phyloP scores from a whole-genome alignment of 2,797 vertebrate genomes.

The Peromyscus attwateri region DNA sequence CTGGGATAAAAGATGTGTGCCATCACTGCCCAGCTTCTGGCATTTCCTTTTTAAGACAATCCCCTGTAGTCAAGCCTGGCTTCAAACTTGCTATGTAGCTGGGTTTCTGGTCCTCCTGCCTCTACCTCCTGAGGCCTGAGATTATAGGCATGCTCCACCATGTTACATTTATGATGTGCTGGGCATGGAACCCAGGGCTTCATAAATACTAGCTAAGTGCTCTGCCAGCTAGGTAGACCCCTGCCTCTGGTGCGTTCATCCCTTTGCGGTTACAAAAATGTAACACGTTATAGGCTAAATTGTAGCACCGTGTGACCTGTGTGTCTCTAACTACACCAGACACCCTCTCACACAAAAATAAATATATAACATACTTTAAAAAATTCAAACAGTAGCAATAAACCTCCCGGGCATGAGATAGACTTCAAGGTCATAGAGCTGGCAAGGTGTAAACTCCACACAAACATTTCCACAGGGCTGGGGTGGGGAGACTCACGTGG shows the following conservation, averaged over 20 bases:
- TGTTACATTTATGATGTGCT: too few relatives aligned
- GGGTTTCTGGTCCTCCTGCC: neutral
- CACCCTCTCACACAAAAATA: neutral
- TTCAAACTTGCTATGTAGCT: neutral
- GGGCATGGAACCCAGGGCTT: neutral
- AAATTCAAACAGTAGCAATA: neutral
- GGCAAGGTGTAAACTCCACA: neutral
- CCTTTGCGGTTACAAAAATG: neutral
- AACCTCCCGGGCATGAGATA: neutral
- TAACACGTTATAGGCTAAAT: neutral
- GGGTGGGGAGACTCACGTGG: neutral
- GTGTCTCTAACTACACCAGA: neutral
- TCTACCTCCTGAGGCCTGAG: neutral
- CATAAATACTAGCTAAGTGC: neutral
- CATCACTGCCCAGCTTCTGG: neutral
- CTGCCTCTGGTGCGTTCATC: neutral
- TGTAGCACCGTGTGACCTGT: neutral
- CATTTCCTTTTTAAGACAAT: neutral
- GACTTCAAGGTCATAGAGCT: neutral
- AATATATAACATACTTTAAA: neutral
- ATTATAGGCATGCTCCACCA: neutral
- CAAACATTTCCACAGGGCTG: neutral
- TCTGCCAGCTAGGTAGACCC: neutral
- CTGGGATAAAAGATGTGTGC: neutral
- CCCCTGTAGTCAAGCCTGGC: neutral